Percentiles rank a stretch among this genome's conserved stretches.
These are phyloP conservation scores for Brassicogethes aeneus DNA, from an alignment of 2,888 invertebrate genomes.

Conservation along the genomic window DNA sequence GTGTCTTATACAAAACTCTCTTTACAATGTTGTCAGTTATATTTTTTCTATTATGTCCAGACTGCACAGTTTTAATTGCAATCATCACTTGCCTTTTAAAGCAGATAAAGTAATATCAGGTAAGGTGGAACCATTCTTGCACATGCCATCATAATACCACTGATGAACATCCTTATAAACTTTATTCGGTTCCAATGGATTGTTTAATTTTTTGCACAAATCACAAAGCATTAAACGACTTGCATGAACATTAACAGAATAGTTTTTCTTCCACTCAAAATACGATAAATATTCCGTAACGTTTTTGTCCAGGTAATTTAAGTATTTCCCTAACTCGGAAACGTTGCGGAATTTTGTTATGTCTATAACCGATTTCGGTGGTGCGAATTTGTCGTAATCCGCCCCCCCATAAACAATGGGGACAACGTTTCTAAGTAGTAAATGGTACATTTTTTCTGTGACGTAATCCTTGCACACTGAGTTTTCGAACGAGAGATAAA, in stretches of 20 bases:
- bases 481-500: constrained; percentile 65
- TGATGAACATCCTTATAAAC: constrained; percentile 17
- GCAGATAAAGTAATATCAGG: too few relatives aligned
- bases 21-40: too few relatives aligned
- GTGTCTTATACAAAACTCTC: too few relatives aligned
- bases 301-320: constrained; percentile 42
- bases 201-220: constrained; percentile 25
- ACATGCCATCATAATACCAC: too few relatives aligned
- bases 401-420: constrained; percentile 60
- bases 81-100: too few relatives aligned
- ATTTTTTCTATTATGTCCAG: too few relatives aligned
- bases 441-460: constrained; percentile 52
- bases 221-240: constrained; percentile 23
- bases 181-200: constrained; percentile 15
- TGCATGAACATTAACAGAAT: constrained; percentile 15
- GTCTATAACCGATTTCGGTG: constrained; percentile 47
- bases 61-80: too few relatives aligned
- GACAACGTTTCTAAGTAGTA: constrained; percentile 49
- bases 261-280: constrained; percentile 46
- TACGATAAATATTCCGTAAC: constrained; percentile 47
- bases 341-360: constrained; percentile 47
- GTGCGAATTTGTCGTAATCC: constrained; percentile 47
- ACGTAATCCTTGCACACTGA: constrained; percentile 58
- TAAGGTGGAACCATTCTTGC: too few relatives aligned
- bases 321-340: constrained; percentile 43